Base-by-base conservation (phyloP, 2,888 invertebrate genomes). In the Luperina testacea region DNA sequence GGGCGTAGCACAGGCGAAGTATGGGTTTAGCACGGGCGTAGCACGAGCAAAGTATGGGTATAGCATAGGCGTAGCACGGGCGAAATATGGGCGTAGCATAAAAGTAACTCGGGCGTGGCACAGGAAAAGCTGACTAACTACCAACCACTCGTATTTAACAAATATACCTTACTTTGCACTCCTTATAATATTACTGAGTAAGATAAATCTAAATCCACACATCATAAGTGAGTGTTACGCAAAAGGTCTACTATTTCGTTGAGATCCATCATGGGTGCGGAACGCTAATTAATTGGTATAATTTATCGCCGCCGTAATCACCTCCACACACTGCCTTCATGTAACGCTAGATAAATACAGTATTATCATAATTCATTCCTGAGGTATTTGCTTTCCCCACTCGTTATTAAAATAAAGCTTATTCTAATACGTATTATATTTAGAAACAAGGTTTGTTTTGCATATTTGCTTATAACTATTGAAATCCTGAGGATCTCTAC, bases 211-310 rank as follows among this genome's bases (percentile, higher is more conserved):
- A 53, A 59, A 38, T 72, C 45, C 42, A 70, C 68, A 57, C 45
- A 53, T 69, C 20, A 38, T 32, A 51, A 71, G 42, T 27, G 53
- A 71, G 68, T 64, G 42, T 70, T 65, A 65, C 24, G 7, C 38
- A 32, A 78, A 72, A 74, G 42, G 74, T 77, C 61, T 32, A 63
- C 24, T 69, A 77, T 73, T 63, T 72, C 69, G 57, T 72, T 53
- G 65, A 68, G 83, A 89, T 90, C 87, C 90, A 88, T 88, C 89
- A 85, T 76, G 68, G 51, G 48, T n/a, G 65, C 63, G 74, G 65
- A 69, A 64, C 77, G 42, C 78, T 91, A 92, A 92, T 92, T 92
- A 90, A 91, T 93, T 90, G 85, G 84, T 86, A 91, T 92, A 92
- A 91, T 91, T 91, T 90, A 91, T 90, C 83, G 82, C 72, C 70